These are phyloP conservation scores for Chrysina gloriosa DNA, from an alignment of 2,888 invertebrate species.

Conservation along the genomic window DNA sequence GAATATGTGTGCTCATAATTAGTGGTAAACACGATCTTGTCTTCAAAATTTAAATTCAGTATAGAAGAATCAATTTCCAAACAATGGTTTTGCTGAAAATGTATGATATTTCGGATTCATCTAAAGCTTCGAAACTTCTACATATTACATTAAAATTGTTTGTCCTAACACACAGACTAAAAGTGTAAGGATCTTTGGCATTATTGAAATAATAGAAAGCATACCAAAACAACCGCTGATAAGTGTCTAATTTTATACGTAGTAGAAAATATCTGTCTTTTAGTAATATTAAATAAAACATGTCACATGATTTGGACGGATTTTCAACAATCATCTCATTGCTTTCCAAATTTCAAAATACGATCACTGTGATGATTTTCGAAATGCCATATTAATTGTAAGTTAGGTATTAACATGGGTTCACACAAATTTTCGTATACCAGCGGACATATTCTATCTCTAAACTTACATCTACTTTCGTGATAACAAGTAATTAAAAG, in stretches of 20 bases:
- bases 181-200: neutral
- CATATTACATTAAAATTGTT: neutral
- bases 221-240: neutral
- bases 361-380: neutral
- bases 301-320: neutral
- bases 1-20: neutral
- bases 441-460: conserved; percentile 13
- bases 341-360: neutral
- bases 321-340: neutral
- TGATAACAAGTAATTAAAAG: neutral
- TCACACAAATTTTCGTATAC: conserved; percentile 1
- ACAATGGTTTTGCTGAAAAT: neutral
- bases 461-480: neutral
- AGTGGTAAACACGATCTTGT: neutral
- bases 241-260: neutral
- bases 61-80: neutral
- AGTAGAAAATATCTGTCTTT: neutral
- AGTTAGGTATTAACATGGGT: neutral
- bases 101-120: neutral
- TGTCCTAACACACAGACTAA: neutral
- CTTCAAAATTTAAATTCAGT: neutral
- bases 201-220: neutral
- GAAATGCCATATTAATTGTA: neutral
- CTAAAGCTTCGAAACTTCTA: neutral
- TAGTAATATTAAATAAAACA: neutral